These are phyloP conservation scores for Actinopyga echinites DNA, from an alignment of 53 echinoderm and acorn worm species.

Conservation along the genomic window DNA sequence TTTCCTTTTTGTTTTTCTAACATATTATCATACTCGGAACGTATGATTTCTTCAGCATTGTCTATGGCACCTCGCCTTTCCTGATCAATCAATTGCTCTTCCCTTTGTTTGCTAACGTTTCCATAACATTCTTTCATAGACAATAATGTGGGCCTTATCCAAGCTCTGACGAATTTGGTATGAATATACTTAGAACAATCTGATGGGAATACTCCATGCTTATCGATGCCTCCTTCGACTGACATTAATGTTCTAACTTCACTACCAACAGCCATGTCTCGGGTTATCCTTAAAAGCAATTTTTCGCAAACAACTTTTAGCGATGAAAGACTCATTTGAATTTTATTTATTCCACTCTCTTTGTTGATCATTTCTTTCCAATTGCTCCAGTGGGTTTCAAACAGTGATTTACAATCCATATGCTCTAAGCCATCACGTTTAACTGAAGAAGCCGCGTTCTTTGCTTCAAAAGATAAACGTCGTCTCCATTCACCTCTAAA, in stretches of 20 bases:
- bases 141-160: neutral
- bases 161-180: neutral
- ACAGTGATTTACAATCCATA: neutral
- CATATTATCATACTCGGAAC: neutral
- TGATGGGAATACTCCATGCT: neutral
- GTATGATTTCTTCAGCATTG: neutral
- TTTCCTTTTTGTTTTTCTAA: neutral
- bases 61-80: neutral
- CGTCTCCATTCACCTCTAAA: neutral
- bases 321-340: neutral
- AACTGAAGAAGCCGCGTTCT: neutral
- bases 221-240: slow-evolving; percentile 18
- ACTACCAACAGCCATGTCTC: slow-evolving; percentile 25
- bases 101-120: neutral
- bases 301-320: slow-evolving; percentile 11
- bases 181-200: slow-evolving; percentile 20
- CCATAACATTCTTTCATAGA: neutral
- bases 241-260: neutral
- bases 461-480: neutral
- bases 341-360: neutral
- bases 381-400: neutral
- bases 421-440: too few species aligned
- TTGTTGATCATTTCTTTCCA: neutral
- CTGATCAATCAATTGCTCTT: neutral
- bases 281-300: neutral